Conservation (phyloP, 1,140 invertebrate species). For the Polypedilum pembai region DNA sequence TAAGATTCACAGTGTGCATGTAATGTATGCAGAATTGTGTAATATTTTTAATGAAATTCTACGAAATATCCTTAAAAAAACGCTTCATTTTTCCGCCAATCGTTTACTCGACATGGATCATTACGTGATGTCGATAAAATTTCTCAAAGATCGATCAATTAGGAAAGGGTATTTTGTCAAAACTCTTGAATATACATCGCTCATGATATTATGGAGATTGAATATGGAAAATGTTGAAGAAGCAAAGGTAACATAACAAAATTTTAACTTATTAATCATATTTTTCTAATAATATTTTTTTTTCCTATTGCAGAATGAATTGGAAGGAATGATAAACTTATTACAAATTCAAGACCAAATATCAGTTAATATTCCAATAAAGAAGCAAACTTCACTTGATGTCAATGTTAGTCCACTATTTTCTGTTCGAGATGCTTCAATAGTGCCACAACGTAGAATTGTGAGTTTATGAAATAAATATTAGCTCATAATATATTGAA, state of each 20-base stretch:
- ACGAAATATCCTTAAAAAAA: not conserved
- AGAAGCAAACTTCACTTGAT: not conserved
- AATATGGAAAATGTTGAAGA: not conserved
- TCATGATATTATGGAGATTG: not conserved
- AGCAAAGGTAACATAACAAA: not conserved
- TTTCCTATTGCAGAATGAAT: not conserved
- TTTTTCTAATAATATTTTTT: not conserved
- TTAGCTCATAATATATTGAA: not conserved
- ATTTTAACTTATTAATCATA: not conserved
- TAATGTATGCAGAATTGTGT: not conserved
- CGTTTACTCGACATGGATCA: not conserved
- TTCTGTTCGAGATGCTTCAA: not conserved
- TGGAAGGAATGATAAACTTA: not conserved
- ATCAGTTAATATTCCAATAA: not conserved
- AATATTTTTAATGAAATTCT: not conserved
- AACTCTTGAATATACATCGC: not conserved
- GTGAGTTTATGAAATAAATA: not conserved
- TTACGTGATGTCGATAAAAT: not conserved
- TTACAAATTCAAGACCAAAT: not conserved
- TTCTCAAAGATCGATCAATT: not conserved
- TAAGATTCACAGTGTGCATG: not conserved
- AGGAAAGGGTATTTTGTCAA: not conserved
- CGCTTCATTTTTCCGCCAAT: not conserved
- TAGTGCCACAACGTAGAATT: not conserved
- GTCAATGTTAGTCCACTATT: not conserved